Evolutionary conservation across 2,888 invertebrate genomes (phyloP).

Genomic region (Cremastinae sp.): DNA sequence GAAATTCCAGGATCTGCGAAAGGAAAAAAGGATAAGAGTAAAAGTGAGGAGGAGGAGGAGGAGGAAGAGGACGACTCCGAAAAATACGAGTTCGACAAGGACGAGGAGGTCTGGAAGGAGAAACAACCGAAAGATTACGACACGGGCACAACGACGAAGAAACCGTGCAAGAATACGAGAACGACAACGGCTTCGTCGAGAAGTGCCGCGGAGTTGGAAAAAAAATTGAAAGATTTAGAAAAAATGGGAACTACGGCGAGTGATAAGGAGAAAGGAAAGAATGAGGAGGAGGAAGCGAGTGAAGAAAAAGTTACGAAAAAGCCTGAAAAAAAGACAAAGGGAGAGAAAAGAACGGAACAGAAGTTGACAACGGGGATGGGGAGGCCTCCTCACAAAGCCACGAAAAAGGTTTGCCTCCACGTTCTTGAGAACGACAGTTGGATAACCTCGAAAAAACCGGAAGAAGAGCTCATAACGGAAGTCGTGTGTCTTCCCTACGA

Average conservation of each 20-base stretch:
- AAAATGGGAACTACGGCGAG: too few relatives aligned
- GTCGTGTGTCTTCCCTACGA: slow-evolving; percentile 52
- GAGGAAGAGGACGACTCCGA: slow-evolving; percentile 24
- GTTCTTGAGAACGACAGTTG: slow-evolving; percentile 49
- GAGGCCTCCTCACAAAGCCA: slow-evolving; percentile 44
- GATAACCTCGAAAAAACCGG: neutral
- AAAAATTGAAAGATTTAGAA: too few relatives aligned
- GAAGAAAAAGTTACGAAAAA: too few relatives aligned
- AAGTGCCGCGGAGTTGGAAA: too few relatives aligned
- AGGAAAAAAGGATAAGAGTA: slow-evolving; percentile 3
- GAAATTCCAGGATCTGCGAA: neutral
- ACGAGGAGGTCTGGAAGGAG: slow-evolving; percentile 64
- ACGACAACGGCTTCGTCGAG: neutral
- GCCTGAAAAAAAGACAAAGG: too few relatives aligned
- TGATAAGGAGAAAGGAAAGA: too few relatives aligned
- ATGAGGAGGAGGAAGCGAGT: too few relatives aligned
- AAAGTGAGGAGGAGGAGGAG: neutral
- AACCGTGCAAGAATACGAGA: too few relatives aligned
- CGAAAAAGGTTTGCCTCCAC: slow-evolving; percentile 66
- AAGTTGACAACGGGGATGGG: neutral
- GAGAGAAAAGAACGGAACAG: too few relatives aligned
- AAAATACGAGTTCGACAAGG: slow-evolving; percentile 57
- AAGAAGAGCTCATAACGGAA: slow-evolving; percentile 48
- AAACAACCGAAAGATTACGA: slow-evolving; percentile 45
- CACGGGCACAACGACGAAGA: slow-evolving; percentile 8